Base-by-base conservation (phyloP, 2,113 vertebrate species). In the Cyphomyrus discorhynchus region DNA sequence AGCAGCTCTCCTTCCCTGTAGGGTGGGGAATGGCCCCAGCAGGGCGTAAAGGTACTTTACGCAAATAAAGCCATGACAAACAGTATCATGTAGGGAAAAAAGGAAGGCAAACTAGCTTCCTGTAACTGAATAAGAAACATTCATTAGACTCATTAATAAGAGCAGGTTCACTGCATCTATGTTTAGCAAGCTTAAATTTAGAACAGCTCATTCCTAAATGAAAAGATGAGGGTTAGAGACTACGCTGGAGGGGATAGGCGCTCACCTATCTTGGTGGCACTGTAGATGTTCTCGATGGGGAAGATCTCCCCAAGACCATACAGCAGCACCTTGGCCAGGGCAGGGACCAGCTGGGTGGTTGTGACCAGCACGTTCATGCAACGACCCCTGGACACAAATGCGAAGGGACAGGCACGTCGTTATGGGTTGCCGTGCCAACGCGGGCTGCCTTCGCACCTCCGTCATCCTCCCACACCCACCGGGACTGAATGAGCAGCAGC, bases 201-300 rank as follows among this genome's bases (percentile, higher is more conserved):
- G 62, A 31, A 31, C 77, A 45, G 42, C 45, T 46, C 21, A 0
- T 13, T 84, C 21, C 82, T 46, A 84, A 83, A 83, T 46, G 80
- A 10, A 83, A 46, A 2, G 19, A 35, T 45, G 39, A 58, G 21
- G 87, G 27, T 52, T 8, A 19, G 46, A 7, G 87, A 88, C 50
- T 88, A 17, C 31, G n/a, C 45, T 8, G 8, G 89, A 35, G 35
- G 17, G 42, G 49, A 7, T 66, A 5, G 52, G 27, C 10, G 27
- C 39, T 58, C 95, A 99, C 98, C 98, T 94, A 99, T 99, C 95
- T 99, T 99, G 90, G 98, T 99, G 93, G 98, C 98, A 80, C 98
- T 99, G 95, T 99, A 99, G 96, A 99, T 99, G 94, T 98, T 99
- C 94, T 99, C 97, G 10, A 99, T 97, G 89, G 98, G 98, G 93